Conservation (phyloP, 2,888 invertebrate species). For the Acleris sparsana region DNA sequence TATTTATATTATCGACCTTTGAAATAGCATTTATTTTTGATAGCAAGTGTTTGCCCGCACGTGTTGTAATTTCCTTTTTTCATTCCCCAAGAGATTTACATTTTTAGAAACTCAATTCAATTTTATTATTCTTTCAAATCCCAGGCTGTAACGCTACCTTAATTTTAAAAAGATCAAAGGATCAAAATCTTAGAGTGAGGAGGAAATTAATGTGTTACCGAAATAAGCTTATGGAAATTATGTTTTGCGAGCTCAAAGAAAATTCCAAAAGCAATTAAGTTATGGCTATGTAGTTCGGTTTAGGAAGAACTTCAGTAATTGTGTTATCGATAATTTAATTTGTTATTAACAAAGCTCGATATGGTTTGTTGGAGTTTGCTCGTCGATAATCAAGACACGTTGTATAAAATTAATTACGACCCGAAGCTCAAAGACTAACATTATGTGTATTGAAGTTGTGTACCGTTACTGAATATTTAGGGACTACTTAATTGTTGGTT, state of each 20-base stretch:
- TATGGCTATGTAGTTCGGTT: constrained; percentile 27
- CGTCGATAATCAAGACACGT: constrained; percentile 21
- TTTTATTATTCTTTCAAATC: constrained; percentile 23
- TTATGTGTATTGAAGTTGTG: neutral
- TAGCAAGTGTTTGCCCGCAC: neutral
- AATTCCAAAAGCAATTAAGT: constrained; percentile 32
- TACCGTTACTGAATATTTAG: neutral
- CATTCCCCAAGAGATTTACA: neutral
- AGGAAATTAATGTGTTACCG: constrained; percentile 35
- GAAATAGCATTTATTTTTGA: too few relatives aligned
- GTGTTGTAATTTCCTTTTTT: neutral
- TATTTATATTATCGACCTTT: too few relatives aligned
- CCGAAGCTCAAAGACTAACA: constrained; percentile 24
- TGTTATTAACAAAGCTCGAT: constrained; percentile 21
- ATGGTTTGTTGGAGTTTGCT: constrained; percentile 17
- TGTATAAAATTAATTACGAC: constrained; percentile 31
- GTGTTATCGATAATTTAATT: constrained; percentile 28
- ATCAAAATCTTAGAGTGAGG: constrained; percentile 24
- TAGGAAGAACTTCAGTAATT: constrained; percentile 29
- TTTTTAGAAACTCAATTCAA: constrained; percentile 2
- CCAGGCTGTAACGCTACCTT: constrained; percentile 8
- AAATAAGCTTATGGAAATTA: constrained; percentile 35
- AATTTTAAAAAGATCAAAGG: constrained; percentile 35
- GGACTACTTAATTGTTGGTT: neutral
- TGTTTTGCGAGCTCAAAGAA: constrained; percentile 34